Evolutionary conservation across 2,797 vertebrate genomes (phyloP), one percentile per base, ranked within the genome.

Genomic region (Neomorphus geoffroyi): DNA sequence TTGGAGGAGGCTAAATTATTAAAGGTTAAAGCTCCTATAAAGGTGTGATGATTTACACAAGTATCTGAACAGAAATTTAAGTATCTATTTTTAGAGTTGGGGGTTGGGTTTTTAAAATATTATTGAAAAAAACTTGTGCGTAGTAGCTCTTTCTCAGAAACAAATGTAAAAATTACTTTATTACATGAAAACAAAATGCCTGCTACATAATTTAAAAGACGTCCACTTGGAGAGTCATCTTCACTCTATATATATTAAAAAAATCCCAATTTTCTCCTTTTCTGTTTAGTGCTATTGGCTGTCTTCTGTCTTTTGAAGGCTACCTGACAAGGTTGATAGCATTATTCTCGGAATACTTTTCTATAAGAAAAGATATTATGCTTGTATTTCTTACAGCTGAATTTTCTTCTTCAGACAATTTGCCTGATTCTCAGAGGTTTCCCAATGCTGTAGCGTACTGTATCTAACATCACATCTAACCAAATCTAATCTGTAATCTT

Each of bases 21-120:
- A 92, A 91, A 89, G 12, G 72, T 71, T 74, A 87, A 80, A 53
- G 11, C 16, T 74, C 35, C 35, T 80, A 10, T 51, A 90, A 80
- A n/a, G 18, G 3, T 79, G 27, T 37, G 24, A 30, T 22, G 48
- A 73, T 56, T 70, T 73, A 56, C 10, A 48, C 9, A 60, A 48
- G 7, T n/a, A 33, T 60, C 48, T 72, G 53, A 89, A 81, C 1
- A 71, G 50, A 87, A 88, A 77, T 53, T 41, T 56, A 88, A 45
- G 2, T 43, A 60, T 33, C 35, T 60, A 82, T 12, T 11, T 86
- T 72, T 72, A 67, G 11, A 43, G 3, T 23, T 74, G 28, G 79
- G 16, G 16, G 2, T 3, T 53, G 24, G 8, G 6, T 6, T 57
- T 64, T 74, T 23, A 3, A 5, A 84, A 18, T 58, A 80, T 45